phyloP scores from a whole-genome alignment of 2,888 invertebrate species.

The Tetranychus piercei region DNA sequence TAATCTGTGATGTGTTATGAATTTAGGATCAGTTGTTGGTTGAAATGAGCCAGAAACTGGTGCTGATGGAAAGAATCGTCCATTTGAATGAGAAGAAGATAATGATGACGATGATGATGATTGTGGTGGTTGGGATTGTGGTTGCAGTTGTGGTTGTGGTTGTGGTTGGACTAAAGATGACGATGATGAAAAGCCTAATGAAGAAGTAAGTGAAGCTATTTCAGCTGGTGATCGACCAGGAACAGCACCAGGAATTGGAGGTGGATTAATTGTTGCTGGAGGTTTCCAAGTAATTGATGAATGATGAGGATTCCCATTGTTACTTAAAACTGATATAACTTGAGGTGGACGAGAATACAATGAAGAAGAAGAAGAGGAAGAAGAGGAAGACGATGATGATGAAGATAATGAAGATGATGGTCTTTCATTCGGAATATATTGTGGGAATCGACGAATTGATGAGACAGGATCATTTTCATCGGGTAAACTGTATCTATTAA shows the following conservation, averaged over 20 bases:
- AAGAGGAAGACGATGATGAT: background rate
- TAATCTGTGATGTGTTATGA: background rate
- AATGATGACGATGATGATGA: background rate
- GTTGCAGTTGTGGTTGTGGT: no score
- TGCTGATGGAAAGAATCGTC: background rate
- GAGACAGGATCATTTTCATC: background rate
- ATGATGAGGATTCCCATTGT: constrained; percentile 14
- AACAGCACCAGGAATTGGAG: constrained; percentile 5
- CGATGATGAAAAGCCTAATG: background rate
- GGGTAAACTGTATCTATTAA: background rate
- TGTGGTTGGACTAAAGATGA: background rate
- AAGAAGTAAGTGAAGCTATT: background rate
- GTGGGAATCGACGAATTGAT: constrained; percentile 18
- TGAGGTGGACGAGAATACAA: constrained; percentile 15
- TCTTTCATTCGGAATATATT: constrained; percentile 14
- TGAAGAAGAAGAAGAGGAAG: background rate
- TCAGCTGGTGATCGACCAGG: background rate
- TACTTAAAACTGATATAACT: constrained; percentile 20
- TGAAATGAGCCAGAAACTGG: background rate
- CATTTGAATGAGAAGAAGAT: background rate
- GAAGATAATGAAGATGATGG: background rate
- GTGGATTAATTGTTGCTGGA: constrained; percentile 19
- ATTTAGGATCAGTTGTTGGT: constrained; percentile 1
- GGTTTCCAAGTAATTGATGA: constrained; percentile 21
- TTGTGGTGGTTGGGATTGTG: background rate